These are phyloP conservation scores for Gryon sp. DNA, from an alignment of 1,140 invertebrate species.

Conservation along the genomic window DNA sequence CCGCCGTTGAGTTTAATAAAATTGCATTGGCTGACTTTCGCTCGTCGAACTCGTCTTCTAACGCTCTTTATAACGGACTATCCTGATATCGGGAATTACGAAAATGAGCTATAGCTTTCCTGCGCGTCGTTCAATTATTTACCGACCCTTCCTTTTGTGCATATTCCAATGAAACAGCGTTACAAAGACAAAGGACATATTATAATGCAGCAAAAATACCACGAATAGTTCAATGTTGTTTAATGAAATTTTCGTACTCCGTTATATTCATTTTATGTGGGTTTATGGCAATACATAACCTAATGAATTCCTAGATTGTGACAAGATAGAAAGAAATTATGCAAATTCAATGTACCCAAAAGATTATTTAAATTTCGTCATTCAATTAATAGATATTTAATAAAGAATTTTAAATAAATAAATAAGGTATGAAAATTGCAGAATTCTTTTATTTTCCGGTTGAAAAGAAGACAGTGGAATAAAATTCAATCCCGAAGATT, in stretches of 20 bases:
- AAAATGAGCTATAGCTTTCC: constrained; percentile 51
- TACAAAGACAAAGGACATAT: constrained; percentile 65
- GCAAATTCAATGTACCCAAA: too few relatives aligned
- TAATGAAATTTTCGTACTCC: constrained; percentile 18
- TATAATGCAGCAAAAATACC: constrained; percentile 43
- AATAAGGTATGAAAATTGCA: too few relatives aligned
- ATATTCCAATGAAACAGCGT: constrained; percentile 39
- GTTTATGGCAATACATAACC: not conserved
- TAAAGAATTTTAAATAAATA: too few relatives aligned
- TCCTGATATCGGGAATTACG: constrained; percentile 59
- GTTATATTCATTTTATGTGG: constrained; percentile 1
- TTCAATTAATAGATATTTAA: too few relatives aligned
- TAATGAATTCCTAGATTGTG: too few relatives aligned
- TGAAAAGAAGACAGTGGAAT: too few relatives aligned
- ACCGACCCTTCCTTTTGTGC: constrained; percentile 29
- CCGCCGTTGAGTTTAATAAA: constrained; percentile 54
- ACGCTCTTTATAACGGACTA: constrained; percentile 51
- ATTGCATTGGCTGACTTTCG: constrained; percentile 36
- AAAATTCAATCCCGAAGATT: constrained; percentile 21
- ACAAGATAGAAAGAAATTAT: too few relatives aligned
- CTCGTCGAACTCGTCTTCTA: constrained; percentile 31
- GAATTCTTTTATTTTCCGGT: too few relatives aligned
- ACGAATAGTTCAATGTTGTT: constrained; percentile 16
- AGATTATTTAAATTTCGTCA: too few relatives aligned
- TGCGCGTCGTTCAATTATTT: constrained; percentile 57